A percentile compares a stretch with the other conserved stretches of the same genome.
phyloP scores from a whole-genome alignment of 1,140 invertebrate genomes.

The Olivierus martensii region DNA sequence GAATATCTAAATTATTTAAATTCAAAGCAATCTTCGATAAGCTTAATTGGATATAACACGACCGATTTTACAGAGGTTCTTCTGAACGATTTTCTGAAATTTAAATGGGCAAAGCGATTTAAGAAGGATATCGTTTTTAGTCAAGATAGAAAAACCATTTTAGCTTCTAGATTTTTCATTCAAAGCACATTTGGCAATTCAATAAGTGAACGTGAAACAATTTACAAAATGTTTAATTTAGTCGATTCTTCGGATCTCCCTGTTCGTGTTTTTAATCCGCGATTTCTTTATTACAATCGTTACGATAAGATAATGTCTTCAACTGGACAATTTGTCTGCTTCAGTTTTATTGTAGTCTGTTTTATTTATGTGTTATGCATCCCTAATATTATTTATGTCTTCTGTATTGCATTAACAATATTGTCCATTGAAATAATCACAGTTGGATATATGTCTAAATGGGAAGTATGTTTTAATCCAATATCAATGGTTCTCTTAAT shows the following conservation, averaged over 20 bases:
- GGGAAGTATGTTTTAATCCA: slow-evolving; percentile 85
- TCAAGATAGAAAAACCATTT: slow-evolving; percentile 51
- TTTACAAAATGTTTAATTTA: slow-evolving; percentile 70
- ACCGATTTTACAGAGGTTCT: slow-evolving; percentile 55
- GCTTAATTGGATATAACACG: slow-evolving; percentile 53
- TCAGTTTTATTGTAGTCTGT: slow-evolving; percentile 94
- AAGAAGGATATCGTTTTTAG: slow-evolving; percentile 73
- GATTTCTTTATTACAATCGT: slow-evolving; percentile 87
- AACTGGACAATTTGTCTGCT: slow-evolving; percentile 79
- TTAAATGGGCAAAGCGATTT: slow-evolving; percentile 39
- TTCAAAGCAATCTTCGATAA: slow-evolving; percentile 44
- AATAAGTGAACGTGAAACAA: slow-evolving; percentile 73
- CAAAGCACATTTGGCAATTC: slow-evolving; percentile 63
- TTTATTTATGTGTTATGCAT: slow-evolving; percentile 91
- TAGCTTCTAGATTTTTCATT: slow-evolving; percentile 70
- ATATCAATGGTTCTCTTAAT: slow-evolving; percentile 98
- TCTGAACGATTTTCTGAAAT: slow-evolving; percentile 40
- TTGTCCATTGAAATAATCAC: slow-evolving; percentile 88
- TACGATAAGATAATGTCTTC: slow-evolving; percentile 82
- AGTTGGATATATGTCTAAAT: slow-evolving; percentile 87
- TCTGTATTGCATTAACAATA: slow-evolving; percentile 90
- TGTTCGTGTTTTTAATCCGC: slow-evolving; percentile 81
- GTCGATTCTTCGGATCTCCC: slow-evolving; percentile 61
- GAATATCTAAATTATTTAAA: slow-evolving; percentile 65
- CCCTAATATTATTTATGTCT: slow-evolving; percentile 75